phyloP scores from a whole-genome alignment of 1,140 invertebrate genomes.

The Orussus abietinus region DNA sequence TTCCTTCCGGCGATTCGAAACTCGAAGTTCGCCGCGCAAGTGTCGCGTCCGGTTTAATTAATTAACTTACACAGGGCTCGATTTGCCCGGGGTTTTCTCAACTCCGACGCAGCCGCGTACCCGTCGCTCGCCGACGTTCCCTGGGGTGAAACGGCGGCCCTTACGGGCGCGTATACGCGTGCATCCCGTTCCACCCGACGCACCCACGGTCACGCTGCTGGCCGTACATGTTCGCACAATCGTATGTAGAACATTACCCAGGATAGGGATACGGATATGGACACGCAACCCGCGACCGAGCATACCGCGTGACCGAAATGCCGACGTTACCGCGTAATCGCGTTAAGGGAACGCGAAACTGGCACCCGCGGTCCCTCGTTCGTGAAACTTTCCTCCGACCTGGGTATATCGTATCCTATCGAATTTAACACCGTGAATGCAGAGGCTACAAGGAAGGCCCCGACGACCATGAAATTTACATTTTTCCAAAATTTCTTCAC shows the following conservation, averaged over 20 bases:
- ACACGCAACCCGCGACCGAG: not conserved
- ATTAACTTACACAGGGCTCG: slow-evolving; percentile 37
- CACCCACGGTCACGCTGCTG: not conserved
- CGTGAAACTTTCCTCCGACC: too few relatives aligned
- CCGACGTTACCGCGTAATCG: too few relatives aligned
- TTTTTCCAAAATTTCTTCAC: too few relatives aligned
- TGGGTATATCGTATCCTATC: too few relatives aligned
- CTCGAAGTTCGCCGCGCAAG: not conserved
- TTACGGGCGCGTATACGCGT: not conserved
- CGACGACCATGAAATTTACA: too few relatives aligned
- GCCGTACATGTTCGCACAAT: not conserved
- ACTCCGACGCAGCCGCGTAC: slow-evolving; percentile 7
- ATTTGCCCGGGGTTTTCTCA: slow-evolving; percentile 38
- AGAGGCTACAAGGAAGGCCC: too few relatives aligned
- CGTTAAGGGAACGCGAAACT: too few relatives aligned
- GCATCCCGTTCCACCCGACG: not conserved
- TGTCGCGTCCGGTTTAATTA: slow-evolving; percentile 34
- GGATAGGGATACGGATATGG: not conserved
- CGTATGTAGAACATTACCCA: too few relatives aligned
- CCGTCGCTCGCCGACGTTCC: slow-evolving; percentile 31
- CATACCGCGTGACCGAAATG: not conserved
- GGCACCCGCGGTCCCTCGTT: too few relatives aligned
- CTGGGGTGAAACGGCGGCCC: slow-evolving; percentile 31
- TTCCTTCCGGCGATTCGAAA: too few relatives aligned
- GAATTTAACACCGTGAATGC: too few relatives aligned